phyloP scores from a whole-genome alignment of 2,797 vertebrate species.

The Lepilemur ruficaudatus region DNA sequence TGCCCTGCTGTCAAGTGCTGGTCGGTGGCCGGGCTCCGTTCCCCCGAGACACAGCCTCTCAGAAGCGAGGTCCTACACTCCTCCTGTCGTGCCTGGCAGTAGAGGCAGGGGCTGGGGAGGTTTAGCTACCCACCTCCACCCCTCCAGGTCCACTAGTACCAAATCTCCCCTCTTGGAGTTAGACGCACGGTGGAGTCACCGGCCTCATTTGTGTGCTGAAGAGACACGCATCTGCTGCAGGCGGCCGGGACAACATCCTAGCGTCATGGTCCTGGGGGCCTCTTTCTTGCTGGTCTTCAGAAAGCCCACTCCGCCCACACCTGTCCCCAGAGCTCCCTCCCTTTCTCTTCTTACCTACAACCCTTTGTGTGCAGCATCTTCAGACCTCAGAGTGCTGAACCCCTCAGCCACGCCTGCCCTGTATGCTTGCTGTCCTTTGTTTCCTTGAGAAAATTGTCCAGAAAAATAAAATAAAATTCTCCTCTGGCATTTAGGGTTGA shows the following conservation, averaged over 20 bases:
- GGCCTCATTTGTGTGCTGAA: background rate
- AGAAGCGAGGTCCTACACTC: background rate
- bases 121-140: background rate
- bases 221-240: background rate
- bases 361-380: background rate
- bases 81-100: too few species aligned
- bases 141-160: background rate
- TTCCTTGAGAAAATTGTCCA: background rate
- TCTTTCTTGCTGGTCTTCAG: background rate
- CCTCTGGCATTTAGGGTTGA: background rate
- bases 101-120: background rate
- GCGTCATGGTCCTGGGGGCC: too few species aligned
- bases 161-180: background rate
- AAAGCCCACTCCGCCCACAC: background rate
- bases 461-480: background rate
- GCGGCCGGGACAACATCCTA: background rate
- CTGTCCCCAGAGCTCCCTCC: background rate
- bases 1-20: too few species aligned
- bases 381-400: background rate
- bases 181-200: too few species aligned
- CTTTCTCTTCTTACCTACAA: background rate
- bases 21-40: too few species aligned
- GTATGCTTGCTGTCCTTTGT: background rate
- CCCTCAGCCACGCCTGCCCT: background rate
- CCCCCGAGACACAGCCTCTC: background rate